These are phyloP conservation scores for Xiphophorus couchianus DNA, from an alignment of 2,113 vertebrate genomes.

Conservation along the genomic window DNA sequence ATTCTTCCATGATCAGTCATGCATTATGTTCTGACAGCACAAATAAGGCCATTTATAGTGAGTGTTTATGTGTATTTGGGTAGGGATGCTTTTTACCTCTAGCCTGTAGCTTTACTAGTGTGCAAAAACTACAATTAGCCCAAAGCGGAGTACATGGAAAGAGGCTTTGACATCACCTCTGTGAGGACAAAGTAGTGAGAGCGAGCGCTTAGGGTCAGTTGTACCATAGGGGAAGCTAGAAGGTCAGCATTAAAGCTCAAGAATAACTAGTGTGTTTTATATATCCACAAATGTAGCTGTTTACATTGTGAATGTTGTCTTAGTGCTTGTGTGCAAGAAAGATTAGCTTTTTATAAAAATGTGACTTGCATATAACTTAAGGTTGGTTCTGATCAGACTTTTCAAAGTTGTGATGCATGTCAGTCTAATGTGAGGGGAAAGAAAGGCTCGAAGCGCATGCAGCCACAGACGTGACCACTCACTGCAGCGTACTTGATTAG, in stretches of 20 bases:
- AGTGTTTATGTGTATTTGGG: slow-evolving; percentile 9
- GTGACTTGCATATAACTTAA: neutral
- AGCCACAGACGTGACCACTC: slow-evolving; percentile 88
- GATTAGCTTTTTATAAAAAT: neutral
- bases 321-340: slow-evolving; percentile 1
- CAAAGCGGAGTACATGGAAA: slow-evolving; percentile 8
- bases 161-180: slow-evolving; percentile 4
- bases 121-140: slow-evolving; percentile 40
- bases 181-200: neutral
- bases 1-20: slow-evolving; percentile 54
- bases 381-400: slow-evolving; percentile 81
- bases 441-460: slow-evolving; percentile 89
- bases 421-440: slow-evolving; percentile 94
- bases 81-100: slow-evolving; percentile 9
- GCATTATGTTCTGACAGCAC: slow-evolving; percentile 56
- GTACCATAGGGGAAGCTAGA: slow-evolving; percentile 16
- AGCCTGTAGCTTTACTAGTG: slow-evolving; percentile 56
- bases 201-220: slow-evolving; percentile 7
- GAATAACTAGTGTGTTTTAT: neutral
- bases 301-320: neutral
- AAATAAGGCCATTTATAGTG: slow-evolving; percentile 47
- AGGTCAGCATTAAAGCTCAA: slow-evolving; percentile 81
- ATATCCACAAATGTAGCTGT: slow-evolving; percentile 7
- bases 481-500: slow-evolving; percentile 93
- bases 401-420: slow-evolving; percentile 94